These are phyloP conservation scores for Uloborus diversus DNA, from an alignment of 1,140 invertebrate genomes.

Conservation along the genomic window DNA sequence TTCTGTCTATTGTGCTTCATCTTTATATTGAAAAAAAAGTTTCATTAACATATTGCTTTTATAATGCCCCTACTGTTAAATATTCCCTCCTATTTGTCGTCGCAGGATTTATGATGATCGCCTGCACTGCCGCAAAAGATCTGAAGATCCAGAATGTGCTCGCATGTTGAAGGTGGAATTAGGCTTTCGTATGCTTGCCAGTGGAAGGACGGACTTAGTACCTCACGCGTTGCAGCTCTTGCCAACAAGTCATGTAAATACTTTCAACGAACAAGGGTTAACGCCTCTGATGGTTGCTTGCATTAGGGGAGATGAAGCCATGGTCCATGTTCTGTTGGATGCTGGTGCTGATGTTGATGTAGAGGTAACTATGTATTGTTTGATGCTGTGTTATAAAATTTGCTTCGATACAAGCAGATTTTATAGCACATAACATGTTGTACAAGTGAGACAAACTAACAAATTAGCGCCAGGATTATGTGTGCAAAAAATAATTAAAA, in stretches of 20 bases:
- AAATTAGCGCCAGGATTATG: too few relatives aligned
- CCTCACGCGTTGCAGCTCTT: constrained; percentile 79
- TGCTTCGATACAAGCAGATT: too few relatives aligned
- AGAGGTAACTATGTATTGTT: constrained; percentile 72
- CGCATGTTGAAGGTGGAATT: constrained; percentile 76
- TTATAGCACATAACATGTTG: too few relatives aligned
- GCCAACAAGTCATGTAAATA: constrained; percentile 72
- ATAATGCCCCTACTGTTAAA: too few relatives aligned
- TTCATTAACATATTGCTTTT: neutral
- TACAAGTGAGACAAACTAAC: too few relatives aligned
- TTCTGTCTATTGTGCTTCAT: too few relatives aligned
- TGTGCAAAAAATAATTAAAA: too few relatives aligned
- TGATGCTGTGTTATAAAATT: too few relatives aligned
- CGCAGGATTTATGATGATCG: constrained; percentile 51
- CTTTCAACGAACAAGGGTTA: constrained; percentile 80
- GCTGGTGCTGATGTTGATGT: constrained; percentile 80
- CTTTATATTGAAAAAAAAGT: too few relatives aligned
- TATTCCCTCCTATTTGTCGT: too few relatives aligned
- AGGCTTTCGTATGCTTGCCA: constrained; percentile 81
- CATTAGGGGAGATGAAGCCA: constrained; percentile 80
- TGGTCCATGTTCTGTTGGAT: constrained; percentile 76
- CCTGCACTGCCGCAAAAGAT: constrained; percentile 63
- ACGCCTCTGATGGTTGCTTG: constrained; percentile 84
- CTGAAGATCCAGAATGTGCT: constrained; percentile 71
- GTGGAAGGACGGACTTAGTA: constrained; percentile 79